Evolutionary conservation across 2,113 vertebrate genomes (phyloP).

Genomic region (Phaethornis superciliosus): DNA sequence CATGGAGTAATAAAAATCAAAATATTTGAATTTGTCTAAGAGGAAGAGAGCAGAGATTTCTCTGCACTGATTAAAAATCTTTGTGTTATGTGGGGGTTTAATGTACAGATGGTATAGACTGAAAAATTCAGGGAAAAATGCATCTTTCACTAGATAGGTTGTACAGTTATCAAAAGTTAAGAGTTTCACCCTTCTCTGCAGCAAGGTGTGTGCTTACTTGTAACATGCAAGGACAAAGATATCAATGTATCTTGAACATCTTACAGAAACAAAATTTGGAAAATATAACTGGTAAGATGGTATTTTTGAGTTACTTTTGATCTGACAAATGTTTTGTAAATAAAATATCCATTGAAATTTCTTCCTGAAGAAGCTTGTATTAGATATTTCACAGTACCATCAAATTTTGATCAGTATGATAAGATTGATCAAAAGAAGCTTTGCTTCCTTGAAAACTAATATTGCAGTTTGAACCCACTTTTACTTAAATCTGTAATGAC

Average conservation of each 20-base stretch:
- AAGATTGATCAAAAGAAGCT: background rate
- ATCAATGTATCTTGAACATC: background rate
- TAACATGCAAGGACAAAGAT: background rate
- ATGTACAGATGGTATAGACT: background rate
- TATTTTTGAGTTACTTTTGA: background rate
- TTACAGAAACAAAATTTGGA: background rate
- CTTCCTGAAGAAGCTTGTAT: background rate
- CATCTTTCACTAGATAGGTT: background rate
- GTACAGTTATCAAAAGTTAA: background rate
- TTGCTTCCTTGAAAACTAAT: conserved; percentile 12
- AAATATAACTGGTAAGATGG: background rate
- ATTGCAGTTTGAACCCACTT: background rate
- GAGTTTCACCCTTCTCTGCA: background rate
- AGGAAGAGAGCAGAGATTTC: background rate
- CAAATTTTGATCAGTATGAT: background rate
- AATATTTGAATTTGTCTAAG: background rate
- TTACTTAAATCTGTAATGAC: background rate
- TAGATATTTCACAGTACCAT: background rate
- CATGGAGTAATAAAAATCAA: background rate
- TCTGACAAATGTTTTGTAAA: background rate
- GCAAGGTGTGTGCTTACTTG: background rate
- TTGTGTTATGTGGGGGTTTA: background rate
- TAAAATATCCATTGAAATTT: background rate
- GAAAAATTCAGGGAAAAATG: background rate
- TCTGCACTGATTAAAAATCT: background rate